phyloP scores from a whole-genome alignment of 23 tunicate genomes.

The Trididemnum miniatum region DNA sequence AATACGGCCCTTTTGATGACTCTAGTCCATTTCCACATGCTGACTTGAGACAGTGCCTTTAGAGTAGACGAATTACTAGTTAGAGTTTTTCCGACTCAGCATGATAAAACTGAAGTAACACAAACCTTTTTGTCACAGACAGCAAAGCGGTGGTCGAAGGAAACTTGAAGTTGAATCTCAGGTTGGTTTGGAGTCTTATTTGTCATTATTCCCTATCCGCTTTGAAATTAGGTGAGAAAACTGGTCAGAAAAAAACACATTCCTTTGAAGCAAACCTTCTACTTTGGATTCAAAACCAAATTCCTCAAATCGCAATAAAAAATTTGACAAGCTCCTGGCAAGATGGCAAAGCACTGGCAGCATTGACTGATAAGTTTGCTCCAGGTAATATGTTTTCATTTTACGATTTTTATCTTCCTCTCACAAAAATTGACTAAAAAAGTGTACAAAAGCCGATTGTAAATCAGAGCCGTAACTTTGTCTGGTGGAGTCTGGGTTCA shows the following conservation, averaged over 20 bases:
- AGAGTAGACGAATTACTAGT: too few species aligned
- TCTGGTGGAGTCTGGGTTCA: too few species aligned
- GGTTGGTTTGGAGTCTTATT: conserved; percentile 96
- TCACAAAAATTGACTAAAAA: too few species aligned
- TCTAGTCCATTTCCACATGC: too few species aligned
- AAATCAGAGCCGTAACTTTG: too few species aligned
- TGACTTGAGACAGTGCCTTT: too few species aligned
- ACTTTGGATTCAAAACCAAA: conserved; percentile 98
- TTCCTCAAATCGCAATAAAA: conserved; percentile 93
- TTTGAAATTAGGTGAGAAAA: conserved; percentile 82
- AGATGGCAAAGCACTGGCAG: conserved; percentile 94
- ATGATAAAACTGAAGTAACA: too few species aligned
- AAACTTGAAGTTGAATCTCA: conserved; percentile 88
- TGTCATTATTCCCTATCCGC: conserved; percentile 93
- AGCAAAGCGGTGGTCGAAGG: conserved; percentile 99
- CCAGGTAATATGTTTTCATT: conserved; percentile 97
- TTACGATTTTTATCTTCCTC: too few species aligned
- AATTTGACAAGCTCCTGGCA: conserved; percentile 91
- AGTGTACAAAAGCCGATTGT: too few species aligned
- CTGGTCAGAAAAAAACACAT: conserved; percentile 50
- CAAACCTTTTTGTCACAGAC: conserved; percentile 46
- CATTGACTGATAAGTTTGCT: conserved; percentile 91
- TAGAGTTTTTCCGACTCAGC: too few species aligned
- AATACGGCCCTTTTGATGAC: too few species aligned
- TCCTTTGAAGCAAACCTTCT: too few species aligned